Evolutionary conservation across 2,113 vertebrate genomes (phyloP).

Genomic region (Rhinichthys klamathensis): DNA sequence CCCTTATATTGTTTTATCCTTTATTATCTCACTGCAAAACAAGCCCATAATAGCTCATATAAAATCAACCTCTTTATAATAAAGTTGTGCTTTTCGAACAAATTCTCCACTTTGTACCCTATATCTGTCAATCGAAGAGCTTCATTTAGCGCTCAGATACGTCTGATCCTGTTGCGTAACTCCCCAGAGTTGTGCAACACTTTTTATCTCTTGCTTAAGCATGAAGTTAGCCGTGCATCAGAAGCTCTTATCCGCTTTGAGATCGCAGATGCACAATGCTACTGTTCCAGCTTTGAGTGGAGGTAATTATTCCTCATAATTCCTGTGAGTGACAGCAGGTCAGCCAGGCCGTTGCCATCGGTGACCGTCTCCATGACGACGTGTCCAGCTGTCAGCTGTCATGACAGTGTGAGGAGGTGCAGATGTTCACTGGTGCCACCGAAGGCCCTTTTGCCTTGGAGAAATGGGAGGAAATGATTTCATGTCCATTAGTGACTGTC

Average conservation of each 20-base stretch:
- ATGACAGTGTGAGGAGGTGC: neutral
- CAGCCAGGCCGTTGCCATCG: neutral
- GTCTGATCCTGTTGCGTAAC: neutral
- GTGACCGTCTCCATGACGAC: neutral
- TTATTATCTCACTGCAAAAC: neutral
- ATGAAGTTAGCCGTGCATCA: neutral
- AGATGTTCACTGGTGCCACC: slow-evolving; percentile 25
- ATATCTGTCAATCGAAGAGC: neutral
- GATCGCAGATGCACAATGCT: neutral
- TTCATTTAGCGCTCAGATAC: neutral
- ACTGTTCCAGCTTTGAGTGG: neutral
- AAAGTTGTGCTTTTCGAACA: neutral
- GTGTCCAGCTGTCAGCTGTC: slow-evolving; percentile 29
- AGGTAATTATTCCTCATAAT: neutral
- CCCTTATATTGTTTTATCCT: neutral
- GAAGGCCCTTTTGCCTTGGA: neutral
- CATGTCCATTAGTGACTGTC: neutral
- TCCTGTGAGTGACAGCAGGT: slow-evolving; percentile 23
- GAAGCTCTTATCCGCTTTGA: neutral
- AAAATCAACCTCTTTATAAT: too few relatives aligned
- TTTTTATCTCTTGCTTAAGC: slow-evolving; percentile 9
- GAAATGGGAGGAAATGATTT: slow-evolving; percentile 3
- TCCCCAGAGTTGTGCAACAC: neutral
- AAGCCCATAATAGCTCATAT: neutral
- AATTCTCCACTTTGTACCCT: neutral